Conservation (phyloP, 1,140 invertebrate species). For the Drosophila gunungcola region DNA sequence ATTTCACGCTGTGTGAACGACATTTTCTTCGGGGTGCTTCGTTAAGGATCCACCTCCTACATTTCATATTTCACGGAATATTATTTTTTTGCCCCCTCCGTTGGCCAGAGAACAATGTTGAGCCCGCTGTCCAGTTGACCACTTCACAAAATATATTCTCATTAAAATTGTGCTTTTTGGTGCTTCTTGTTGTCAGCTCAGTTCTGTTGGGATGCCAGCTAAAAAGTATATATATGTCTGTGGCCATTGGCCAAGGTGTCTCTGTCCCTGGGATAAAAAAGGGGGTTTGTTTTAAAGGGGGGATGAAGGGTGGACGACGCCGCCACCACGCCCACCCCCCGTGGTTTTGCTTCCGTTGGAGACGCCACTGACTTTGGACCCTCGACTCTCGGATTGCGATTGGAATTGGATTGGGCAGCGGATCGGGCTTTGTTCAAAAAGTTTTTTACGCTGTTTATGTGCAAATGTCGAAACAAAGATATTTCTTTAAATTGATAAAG, state of each 20-base stretch:
- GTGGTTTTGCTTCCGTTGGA: conserved; percentile 83
- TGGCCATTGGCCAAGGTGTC: conserved; percentile 45
- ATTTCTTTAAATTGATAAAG: conserved; percentile 83
- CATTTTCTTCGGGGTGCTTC: conserved; percentile 70
- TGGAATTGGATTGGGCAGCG: conserved; percentile 46
- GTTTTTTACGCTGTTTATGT: conserved; percentile 75
- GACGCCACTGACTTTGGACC: conserved; percentile 62
- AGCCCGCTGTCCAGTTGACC: conserved; percentile 67
- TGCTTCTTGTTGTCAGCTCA: conserved; percentile 71
- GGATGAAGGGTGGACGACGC: conserved; percentile 8
- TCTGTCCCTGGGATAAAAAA: conserved; percentile 4
- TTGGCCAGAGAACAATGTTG: conserved; percentile 61
- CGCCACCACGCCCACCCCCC: conserved; percentile 76
- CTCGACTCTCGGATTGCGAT: conserved; percentile 10
- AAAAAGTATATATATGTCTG: conserved; percentile 11
- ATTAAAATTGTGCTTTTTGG: conserved; percentile 80
- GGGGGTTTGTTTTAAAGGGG: background rate
- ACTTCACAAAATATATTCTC: conserved; percentile 78
- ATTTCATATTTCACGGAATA: conserved; percentile 83
- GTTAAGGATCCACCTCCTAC: conserved; percentile 61
- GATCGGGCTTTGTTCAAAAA: conserved; percentile 24
- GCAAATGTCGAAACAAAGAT: conserved; percentile 83
- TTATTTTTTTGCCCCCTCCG: conserved; percentile 50
- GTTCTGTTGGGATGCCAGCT: conserved; percentile 11
- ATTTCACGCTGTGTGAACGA: conserved; percentile 83